Evolutionary conservation across 2,888 invertebrate genomes (phyloP), one percentile per base, ranked within the genome.

Genomic region (Philhelius pedissequus): DNA sequence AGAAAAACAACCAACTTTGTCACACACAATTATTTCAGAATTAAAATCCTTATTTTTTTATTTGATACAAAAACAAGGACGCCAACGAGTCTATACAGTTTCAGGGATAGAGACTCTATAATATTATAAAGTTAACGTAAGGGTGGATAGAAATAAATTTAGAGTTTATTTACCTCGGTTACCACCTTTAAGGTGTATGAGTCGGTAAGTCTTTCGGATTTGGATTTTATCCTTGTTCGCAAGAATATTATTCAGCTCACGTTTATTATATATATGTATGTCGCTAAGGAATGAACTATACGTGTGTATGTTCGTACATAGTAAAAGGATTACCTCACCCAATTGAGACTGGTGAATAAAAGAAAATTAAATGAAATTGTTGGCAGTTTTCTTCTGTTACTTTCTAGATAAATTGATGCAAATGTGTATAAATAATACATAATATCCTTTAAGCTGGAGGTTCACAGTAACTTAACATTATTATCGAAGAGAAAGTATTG

Each of bases 131-230:
- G 11, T 54, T 4, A 54, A 54, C 1, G 18, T 54, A 54, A 32
- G 13, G 18, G 32, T 32, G 54, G 32, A 20, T 18, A n/a, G 6
- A 54, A 54, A 32, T 32, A 30, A 32, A 54, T 54, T 30, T 32
- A 54, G 54, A 54, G 54, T 54, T 54, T 54, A 54, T 54, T 54
- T 54, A 54, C 54, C 54, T 20, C 54, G 6, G 18, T 15, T 32
- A 32, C 30, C 54, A 54, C 54, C 18, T 18, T 18, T 54, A 11
- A 30, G 54, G 32, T 54, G 20, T 13, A 54, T 54, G 11, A 54
- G 52, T 54, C 54, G 7, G 54, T 54, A 54, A 54, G 54, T 13
- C 20, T 18, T 32, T 18, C 1, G 54, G 54, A 54, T 54, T 54
- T 20, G n/a, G 52, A 30, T 54, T 54, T 32, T 32, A 54, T 54